Percentiles rank a stretch among this genome's conserved stretches.
Conservation (phyloP, 2,888 invertebrate species). For the Limnephilus rhombicus region DNA sequence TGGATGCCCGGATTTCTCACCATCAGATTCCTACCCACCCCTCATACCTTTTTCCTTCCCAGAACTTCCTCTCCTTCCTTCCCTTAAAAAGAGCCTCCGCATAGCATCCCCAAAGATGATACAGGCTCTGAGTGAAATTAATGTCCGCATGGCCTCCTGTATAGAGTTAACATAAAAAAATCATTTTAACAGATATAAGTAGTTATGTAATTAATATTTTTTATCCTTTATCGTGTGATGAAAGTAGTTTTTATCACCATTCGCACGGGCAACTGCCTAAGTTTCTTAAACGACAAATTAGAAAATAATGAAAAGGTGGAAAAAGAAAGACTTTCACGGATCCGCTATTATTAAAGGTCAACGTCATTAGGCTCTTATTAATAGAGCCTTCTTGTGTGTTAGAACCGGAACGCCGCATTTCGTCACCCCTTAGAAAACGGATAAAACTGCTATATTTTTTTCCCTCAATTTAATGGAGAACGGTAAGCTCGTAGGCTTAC, state of each 20-base stretch:
- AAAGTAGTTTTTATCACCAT: neutral
- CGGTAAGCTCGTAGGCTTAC: neutral
- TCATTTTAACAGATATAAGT: no score
- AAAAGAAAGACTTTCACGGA: neutral
- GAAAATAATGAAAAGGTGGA: neutral
- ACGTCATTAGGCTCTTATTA: neutral
- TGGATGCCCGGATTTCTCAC: no score
- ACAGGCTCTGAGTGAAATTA: no score
- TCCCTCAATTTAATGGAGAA: neutral
- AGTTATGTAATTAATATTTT: no score
- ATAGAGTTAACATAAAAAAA: no score
- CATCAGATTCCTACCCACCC: no score
- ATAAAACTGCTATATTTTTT: neutral
- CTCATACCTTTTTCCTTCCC: no score
- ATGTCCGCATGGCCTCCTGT: no score
- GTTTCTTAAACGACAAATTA: neutral
- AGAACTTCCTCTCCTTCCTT: no score
- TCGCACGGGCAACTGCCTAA: neutral
- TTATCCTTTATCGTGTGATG: no score
- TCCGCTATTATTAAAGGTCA: neutral
- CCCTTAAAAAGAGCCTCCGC: no score
- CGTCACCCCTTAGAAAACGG: neutral
- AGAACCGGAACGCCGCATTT: neutral
- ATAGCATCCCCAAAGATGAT: no score
- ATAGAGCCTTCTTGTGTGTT: neutral